These are phyloP conservation scores for Sciurus niger DNA, from an alignment of 2,113 vertebrate genomes.

Conservation along the genomic window DNA sequence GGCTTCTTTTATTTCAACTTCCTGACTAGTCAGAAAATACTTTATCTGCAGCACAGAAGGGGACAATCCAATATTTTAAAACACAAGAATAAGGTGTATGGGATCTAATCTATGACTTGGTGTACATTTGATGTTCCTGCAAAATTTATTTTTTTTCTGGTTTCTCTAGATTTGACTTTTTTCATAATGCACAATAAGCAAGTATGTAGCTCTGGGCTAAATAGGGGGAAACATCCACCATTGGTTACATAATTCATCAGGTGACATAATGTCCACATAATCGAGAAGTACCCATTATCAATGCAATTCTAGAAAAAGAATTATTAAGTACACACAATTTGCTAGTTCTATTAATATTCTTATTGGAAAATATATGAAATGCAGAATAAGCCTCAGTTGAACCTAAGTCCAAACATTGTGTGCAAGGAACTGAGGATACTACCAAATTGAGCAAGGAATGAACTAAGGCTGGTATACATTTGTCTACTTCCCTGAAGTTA, in stretches of 20 bases:
- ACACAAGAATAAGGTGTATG: neutral
- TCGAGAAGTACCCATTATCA: neutral
- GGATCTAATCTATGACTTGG: neutral
- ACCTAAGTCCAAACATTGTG: neutral
- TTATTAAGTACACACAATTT: neutral
- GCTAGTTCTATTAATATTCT: too few species aligned
- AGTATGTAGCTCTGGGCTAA: neutral
- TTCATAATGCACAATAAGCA: neutral
- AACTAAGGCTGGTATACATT: neutral
- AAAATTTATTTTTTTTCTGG: neutral
- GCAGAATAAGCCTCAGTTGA: too few species aligned
- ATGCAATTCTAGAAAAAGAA: neutral
- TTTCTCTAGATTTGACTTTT: neutral
- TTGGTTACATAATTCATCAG: neutral
- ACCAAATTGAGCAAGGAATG: neutral
- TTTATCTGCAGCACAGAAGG: neutral
- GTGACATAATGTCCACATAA: neutral
- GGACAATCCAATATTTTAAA: neutral
- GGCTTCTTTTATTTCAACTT: slow-evolving; percentile 28
- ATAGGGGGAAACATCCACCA: neutral
- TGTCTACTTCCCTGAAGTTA: neutral
- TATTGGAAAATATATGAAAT: too few species aligned
- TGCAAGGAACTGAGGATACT: neutral
- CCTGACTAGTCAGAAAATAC: neutral
- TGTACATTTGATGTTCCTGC: neutral